Base-by-base conservation (phyloP, 2,113 vertebrate genomes). In the Rhodinocichla rosea region DNA sequence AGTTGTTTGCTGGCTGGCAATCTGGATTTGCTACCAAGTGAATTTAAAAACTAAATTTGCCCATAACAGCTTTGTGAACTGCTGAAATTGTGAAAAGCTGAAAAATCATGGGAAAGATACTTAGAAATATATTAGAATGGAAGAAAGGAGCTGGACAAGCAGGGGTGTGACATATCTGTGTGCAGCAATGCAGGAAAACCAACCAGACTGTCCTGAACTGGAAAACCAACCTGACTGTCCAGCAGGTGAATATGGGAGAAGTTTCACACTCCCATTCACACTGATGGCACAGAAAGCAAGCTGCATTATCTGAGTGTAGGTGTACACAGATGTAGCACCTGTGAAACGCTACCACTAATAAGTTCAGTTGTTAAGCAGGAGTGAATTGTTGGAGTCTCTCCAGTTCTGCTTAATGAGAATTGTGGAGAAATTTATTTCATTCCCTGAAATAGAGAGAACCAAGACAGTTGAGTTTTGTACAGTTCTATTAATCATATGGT, bases 401-500 rank as follows among this genome's bases (percentile, higher is more conserved):
- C 2, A 7, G 3, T 56, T 77, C 63, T 88, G 23, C 82, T 81
- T 39, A 18, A 28, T 45, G 26, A 68, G n/a, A 71, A 37, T 33
- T 67, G 52, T 55, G 10, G 35, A 32, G 32, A 89, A 86, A 68
- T 63, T 30, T 47, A 20, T 88, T 93, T 90, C n/a, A 11, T 71
- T 93, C 23, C 45, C 56, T 81, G 52, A 71, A 88, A 90, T 8
- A n/a, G 30, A 47, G 50, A 73, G 59, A 88, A 90, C 30, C 15
- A 63, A 80, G 74, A 20, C 56, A 45, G 47, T 5, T 78, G 67
- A 52, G 74, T 32, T 91, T 94, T 83, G 10, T 68, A 18, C 12
- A 53, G 45, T 93, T 78, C 73, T 95, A 3, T 84, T 94, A 92
- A 73, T 76, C 92, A 75, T 59, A 90, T 71, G 59, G 52, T 16